Evolutionary conservation across 2,888 invertebrate species (phyloP), one percentile per base, ranked within the genome.

Genomic region (Hirtodrosophila cameraria): DNA sequence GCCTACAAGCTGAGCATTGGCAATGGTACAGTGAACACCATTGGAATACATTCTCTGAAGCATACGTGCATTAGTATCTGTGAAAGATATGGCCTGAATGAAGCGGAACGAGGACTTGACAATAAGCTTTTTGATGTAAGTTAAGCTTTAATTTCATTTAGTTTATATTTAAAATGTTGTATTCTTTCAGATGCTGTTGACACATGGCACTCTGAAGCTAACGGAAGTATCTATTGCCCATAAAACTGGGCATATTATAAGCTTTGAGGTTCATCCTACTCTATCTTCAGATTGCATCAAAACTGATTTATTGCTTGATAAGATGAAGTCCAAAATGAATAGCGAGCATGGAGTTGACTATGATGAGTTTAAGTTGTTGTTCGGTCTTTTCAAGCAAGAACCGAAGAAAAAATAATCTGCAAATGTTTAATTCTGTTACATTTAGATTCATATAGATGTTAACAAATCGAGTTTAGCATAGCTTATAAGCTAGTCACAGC

Each of bases 1-100:
- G 25, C 36, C 20, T 63, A 36, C 31, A 41, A 15, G 33, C 28
- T 63, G 12, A 61, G 41, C 31, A 20, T 5, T 0, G 12, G 12
- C 11, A 63, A 61, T 31, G 42, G 20, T 5, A 45, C 60, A 1
- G 28, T 60, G 0, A 23, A 16, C 25, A 61, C 61, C 46, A 43
- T 42, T 18, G 52, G 46, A 1, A 43, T 31, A 5, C 61, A 63
- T 18, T 15, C 53, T 3, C 30, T 61, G 2, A 63, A 63, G 20
- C 63, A 63, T 27, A 63, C 61, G 6, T 61, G 61, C 31, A 23
- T 63, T 0, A 48, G 48, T 46, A 36, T 53, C 5, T 42, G 42
- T 7, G 61, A 63, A 31, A 27, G 6, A 11, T 48, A 28, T n/a
- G 54, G 63, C 0, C 15, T 28, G n/a, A 35, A 46, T 1, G 28